These are phyloP conservation scores for Caenorhabditis drosophilae DNA, from an alignment of 2,888 invertebrate genomes.

Conservation along the genomic window DNA sequence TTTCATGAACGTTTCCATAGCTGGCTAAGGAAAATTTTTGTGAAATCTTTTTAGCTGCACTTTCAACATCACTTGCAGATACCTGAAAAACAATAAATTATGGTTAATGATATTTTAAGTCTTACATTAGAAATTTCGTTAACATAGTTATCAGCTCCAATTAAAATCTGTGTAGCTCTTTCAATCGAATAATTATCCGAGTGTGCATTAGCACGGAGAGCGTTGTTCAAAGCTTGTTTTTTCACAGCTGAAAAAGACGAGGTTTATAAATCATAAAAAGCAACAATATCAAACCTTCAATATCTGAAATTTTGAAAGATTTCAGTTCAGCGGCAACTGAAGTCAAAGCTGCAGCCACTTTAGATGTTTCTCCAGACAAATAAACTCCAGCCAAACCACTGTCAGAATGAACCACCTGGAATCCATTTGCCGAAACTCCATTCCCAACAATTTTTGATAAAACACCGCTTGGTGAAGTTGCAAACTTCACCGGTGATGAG, in stretches of 20 bases:
- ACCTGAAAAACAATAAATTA: constrained; percentile 17
- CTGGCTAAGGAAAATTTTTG: constrained; percentile 46
- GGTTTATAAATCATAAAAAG: too few species aligned
- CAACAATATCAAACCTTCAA: constrained; percentile 23
- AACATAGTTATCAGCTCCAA: constrained; percentile 32
- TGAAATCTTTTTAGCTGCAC: constrained; percentile 44
- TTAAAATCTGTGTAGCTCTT: constrained; percentile 37
- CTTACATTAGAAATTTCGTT: constrained; percentile 21
- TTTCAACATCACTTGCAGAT: constrained; percentile 38
- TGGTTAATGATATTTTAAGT: background rate
- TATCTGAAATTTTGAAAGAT: constrained; percentile 41
- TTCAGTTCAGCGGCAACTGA: constrained; percentile 53
- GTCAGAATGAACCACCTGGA: constrained; percentile 43
- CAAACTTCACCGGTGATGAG: constrained; percentile 38
- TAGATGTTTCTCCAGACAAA: constrained; percentile 49
- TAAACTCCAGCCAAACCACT: constrained; percentile 62
- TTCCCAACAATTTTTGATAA: constrained; percentile 29
- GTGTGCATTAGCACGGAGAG: constrained; percentile 37
- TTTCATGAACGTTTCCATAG: constrained; percentile 42
- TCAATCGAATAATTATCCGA: constrained; percentile 33
- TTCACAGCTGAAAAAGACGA: constrained; percentile 31
- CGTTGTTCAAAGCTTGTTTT: constrained; percentile 36
- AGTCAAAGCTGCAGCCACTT: constrained; percentile 37
- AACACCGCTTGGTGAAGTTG: constrained; percentile 19
- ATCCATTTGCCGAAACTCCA: constrained; percentile 33